phyloP scores from a whole-genome alignment of 2,113 vertebrate genomes.

The Zosterops pallidus region DNA sequence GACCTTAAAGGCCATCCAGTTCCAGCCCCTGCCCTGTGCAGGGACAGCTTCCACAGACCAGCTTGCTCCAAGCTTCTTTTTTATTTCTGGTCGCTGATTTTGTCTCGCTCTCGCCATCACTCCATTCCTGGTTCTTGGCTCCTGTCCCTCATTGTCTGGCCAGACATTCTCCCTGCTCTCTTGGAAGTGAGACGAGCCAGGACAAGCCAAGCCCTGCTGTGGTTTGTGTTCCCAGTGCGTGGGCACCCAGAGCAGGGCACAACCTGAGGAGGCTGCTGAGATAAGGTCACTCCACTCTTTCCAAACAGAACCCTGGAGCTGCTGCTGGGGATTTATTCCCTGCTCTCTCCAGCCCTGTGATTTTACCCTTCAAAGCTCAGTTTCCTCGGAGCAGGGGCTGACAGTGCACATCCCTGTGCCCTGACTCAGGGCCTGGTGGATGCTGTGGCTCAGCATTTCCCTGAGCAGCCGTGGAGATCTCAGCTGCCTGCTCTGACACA shows the following conservation, averaged over 20 bases:
- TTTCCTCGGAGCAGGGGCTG: neutral
- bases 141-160: neutral
- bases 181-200: neutral
- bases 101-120: neutral
- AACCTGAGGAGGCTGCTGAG: neutral
- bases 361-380: neutral
- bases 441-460: neutral
- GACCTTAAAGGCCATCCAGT: neutral
- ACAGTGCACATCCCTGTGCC: fast-evolving
- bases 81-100: neutral
- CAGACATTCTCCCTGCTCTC: neutral
- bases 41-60: neutral
- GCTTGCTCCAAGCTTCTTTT: neutral
- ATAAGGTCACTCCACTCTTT: neutral
- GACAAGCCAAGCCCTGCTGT: neutral
- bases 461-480: neutral
- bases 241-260: neutral
- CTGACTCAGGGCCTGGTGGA: neutral
- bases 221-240: neutral
- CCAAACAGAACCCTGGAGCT: neutral
- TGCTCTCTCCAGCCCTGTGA: neutral
- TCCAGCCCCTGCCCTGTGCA: neutral
- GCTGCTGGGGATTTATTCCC: neutral
- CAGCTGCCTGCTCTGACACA: fast-evolving
- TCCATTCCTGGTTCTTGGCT: neutral